Conservation (phyloP, 2,888 invertebrate species). For the Platycheirus rosarum region DNA sequence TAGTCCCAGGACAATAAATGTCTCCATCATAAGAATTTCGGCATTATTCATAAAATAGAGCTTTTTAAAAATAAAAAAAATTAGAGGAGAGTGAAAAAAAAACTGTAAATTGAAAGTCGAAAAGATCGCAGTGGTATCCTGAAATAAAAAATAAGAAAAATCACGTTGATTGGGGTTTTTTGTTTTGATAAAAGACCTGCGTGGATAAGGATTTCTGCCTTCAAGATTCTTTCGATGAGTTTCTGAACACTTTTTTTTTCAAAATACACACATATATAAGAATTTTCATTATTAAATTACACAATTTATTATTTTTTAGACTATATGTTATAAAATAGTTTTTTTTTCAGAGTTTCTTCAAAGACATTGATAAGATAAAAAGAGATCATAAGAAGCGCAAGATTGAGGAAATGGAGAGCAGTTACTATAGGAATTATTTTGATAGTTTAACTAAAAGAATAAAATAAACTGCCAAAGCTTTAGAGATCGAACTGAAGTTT, state of each 20-base stretch:
- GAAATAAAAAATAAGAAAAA: slow-evolving; percentile 57
- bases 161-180: slow-evolving; percentile 22
- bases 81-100: not conserved
- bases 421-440: too few relatives aligned
- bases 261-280: too few relatives aligned
- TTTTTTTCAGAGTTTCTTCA: too few relatives aligned
- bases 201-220: slow-evolving; percentile 21
- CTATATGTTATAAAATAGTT: not conserved
- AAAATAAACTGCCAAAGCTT: too few relatives aligned
- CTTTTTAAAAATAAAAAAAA: not conserved
- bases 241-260: too few relatives aligned
- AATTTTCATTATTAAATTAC: too few relatives aligned
- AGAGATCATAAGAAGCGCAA: too few relatives aligned
- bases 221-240: slow-evolving; percentile 2
- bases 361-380: too few relatives aligned
- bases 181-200: not conserved
- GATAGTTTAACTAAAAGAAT: too few relatives aligned
- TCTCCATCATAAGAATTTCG: slow-evolving; percentile 85
- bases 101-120: not conserved
- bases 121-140: slow-evolving; percentile 20
- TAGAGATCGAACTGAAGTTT: too few relatives aligned
- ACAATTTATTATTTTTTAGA: too few relatives aligned
- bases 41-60: slow-evolving; percentile 55
- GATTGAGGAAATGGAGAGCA: too few relatives aligned
- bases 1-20: slow-evolving; percentile 86